Evolutionary conservation across 2,888 invertebrate species (phyloP).

Genomic region (Sericinus montela): DNA sequence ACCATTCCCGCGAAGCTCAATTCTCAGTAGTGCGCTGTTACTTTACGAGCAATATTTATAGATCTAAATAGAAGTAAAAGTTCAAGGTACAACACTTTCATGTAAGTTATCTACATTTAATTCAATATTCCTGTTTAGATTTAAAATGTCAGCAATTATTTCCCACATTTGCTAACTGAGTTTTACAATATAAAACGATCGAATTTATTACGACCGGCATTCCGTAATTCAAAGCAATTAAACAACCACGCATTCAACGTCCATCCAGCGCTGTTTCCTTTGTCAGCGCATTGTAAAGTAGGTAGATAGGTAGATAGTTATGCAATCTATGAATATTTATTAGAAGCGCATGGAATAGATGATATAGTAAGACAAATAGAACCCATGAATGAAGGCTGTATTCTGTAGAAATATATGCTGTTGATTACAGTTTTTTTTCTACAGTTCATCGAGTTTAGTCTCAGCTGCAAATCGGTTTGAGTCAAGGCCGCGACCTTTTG

Average conservation of each 20-base stretch:
- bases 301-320: not conserved
- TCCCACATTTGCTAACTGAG: slow-evolving; percentile 2
- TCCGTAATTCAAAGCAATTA: slow-evolving; percentile 2
- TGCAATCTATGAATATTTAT: slow-evolving; percentile 9
- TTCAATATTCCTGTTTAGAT: too few species aligned
- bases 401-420: too few species aligned
- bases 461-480: slow-evolving; percentile 8
- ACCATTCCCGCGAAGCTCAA: too few species aligned
- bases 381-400: too few species aligned
- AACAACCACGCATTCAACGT: slow-evolving; percentile 9
- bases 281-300: slow-evolving; percentile 7
- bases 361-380: not conserved
- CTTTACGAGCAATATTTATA: too few species aligned
- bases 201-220: slow-evolving; percentile 5
- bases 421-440: too few species aligned
- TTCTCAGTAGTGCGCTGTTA: too few species aligned
- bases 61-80: too few species aligned
- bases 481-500: slow-evolving; percentile 36
- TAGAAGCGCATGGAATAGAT: not conserved
- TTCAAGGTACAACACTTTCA: too few species aligned
- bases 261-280: not conserved
- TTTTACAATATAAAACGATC: slow-evolving; percentile 1
- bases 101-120: too few species aligned
- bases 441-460: slow-evolving; percentile 2
- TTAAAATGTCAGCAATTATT: slow-evolving; percentile 1